Conservation (phyloP, 2,113 vertebrate species). For the Chaetura pelagica region DNA sequence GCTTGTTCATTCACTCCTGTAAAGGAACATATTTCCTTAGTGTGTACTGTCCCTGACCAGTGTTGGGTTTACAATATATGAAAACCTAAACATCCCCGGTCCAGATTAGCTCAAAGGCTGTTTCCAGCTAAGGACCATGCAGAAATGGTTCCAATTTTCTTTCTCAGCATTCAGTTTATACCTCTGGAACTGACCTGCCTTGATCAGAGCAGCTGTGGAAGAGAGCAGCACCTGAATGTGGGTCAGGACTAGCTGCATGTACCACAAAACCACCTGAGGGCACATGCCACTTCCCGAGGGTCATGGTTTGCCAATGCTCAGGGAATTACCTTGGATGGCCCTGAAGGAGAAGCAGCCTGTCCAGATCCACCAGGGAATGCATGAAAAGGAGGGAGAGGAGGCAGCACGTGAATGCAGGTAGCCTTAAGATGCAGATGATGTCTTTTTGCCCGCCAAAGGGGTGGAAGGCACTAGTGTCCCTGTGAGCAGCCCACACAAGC, state of each 20-base stretch:
- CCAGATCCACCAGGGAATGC: background rate
- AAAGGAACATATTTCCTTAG: background rate
- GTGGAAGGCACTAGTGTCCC: background rate
- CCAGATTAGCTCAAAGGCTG: background rate
- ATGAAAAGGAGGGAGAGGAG: background rate
- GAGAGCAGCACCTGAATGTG: background rate
- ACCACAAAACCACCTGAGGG: background rate
- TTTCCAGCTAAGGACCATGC: background rate
- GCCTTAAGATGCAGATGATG: background rate
- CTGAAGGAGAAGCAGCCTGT: background rate
- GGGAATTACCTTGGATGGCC: background rate
- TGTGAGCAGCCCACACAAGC: background rate
- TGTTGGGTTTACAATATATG: background rate
- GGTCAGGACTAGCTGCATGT: background rate
- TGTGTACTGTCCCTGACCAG: background rate
- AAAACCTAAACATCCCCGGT: background rate
- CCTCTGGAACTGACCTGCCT: background rate
- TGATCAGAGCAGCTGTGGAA: background rate
- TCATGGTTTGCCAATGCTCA: fast-evolving
- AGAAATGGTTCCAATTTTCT: background rate
- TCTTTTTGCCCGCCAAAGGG: background rate
- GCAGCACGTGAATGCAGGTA: background rate
- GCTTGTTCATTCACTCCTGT: fast-evolving
- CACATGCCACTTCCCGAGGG: background rate
- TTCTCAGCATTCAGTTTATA: background rate